Evolutionary conservation across 2,888 invertebrate species (phyloP).

Genomic region (Hermaeophaga mercurialis): DNA sequence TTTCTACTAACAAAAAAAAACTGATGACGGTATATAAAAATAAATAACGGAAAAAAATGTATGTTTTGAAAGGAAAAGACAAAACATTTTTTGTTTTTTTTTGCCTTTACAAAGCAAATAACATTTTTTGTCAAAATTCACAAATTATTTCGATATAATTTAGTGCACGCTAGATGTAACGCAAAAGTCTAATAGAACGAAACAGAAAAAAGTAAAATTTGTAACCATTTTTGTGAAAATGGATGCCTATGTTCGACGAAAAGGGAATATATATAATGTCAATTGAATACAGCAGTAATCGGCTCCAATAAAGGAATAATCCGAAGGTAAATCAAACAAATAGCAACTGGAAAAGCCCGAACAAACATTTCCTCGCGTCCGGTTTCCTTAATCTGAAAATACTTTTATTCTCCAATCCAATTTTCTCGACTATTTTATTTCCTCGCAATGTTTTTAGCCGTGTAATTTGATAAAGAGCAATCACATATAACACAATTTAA

Average conservation of each 20-base stretch:
- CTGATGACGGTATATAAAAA: too few relatives aligned
- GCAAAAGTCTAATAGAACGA: too few relatives aligned
- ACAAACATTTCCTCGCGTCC: slow-evolving; percentile 7
- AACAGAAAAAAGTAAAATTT: too few relatives aligned
- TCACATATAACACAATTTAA: slow-evolving; percentile 23
- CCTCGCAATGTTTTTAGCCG: slow-evolving; percentile 12
- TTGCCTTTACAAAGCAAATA: too few relatives aligned
- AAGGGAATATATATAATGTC: slow-evolving; percentile 8
- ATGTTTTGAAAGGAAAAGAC: too few relatives aligned
- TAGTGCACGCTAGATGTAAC: too few relatives aligned
- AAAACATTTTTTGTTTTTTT: too few relatives aligned
- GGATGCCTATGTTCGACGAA: neutral
- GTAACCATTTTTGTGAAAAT: neutral
- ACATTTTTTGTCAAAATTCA: too few relatives aligned
- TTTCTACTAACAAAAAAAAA: too few relatives aligned
- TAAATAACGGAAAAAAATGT: too few relatives aligned
- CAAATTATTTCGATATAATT: too few relatives aligned
- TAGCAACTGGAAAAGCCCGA: slow-evolving; percentile 9
- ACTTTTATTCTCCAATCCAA: slow-evolving; percentile 13
- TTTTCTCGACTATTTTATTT: slow-evolving; percentile 20
- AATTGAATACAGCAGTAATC: slow-evolving; percentile 5
- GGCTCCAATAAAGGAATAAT: slow-evolving; percentile 9
- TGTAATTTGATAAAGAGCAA: slow-evolving; percentile 29
- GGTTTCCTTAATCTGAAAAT: slow-evolving; percentile 6
- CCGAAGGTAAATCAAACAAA: slow-evolving; percentile 15